Conservation (phyloP, 2,888 invertebrate genomes). For the Diaprepes abbreviatus region DNA sequence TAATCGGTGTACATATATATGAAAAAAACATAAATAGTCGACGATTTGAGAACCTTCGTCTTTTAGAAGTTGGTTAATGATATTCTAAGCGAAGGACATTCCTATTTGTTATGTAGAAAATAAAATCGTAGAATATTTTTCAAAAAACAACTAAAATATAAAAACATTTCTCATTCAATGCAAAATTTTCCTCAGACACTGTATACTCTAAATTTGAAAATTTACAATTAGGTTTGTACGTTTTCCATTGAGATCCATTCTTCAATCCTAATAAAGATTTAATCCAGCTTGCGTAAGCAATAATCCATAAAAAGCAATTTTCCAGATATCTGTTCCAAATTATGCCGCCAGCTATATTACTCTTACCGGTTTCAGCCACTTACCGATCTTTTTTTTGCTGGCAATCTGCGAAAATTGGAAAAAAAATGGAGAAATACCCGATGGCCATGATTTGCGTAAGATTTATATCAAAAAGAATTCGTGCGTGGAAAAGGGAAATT, state of each 20-base stretch:
- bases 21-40: no score
- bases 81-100: no score
- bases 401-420: constrained; percentile 11
- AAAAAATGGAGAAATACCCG: constrained; percentile 11
- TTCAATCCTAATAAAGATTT: not conserved
- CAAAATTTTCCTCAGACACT: no score
- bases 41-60: no score
- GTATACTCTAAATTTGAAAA: no score
- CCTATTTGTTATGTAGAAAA: no score
- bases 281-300: not conserved
- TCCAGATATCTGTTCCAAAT: constrained; percentile 20
- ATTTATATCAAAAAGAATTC: constrained; percentile 34
- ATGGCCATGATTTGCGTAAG: constrained; percentile 34
- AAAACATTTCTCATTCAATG: no score
- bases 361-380: constrained; percentile 7
- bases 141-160: no score
- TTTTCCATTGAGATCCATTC: not conserved
- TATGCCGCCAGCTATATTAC: constrained; percentile 17
- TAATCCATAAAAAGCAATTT: constrained; percentile 17
- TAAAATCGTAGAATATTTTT: no score
- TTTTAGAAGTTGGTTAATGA: no score
- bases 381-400: not conserved
- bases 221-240: no score
- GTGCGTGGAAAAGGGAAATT: constrained; percentile 40
- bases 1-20: no score